Evolutionary conservation across 2,888 invertebrate genomes (phyloP).

Genomic region (Drosophila neoperkinsi): DNA sequence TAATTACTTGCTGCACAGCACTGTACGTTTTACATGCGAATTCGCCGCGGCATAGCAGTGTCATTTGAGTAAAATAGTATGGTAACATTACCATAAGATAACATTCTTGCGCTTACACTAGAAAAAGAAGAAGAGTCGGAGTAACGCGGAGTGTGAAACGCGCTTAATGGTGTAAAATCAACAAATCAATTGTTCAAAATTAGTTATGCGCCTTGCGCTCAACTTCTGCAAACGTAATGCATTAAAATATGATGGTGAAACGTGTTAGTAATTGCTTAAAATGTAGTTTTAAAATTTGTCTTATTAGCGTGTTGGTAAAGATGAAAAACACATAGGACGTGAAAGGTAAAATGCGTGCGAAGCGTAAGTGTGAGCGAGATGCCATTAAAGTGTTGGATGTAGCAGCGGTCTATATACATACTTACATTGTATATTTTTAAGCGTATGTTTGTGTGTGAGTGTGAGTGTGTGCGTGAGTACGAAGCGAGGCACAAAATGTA

Average conservation of each 20-base stretch:
- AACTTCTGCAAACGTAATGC: slow-evolving; percentile 45
- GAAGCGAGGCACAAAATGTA: slow-evolving; percentile 59
- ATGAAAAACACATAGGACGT: slow-evolving; percentile 71
- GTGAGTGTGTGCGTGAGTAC: slow-evolving; percentile 43
- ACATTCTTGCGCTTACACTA: slow-evolving; percentile 40
- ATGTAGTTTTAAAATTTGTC: slow-evolving; percentile 60
- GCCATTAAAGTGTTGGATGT: slow-evolving; percentile 69
- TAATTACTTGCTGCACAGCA: slow-evolving; percentile 1
- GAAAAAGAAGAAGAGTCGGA: slow-evolving; percentile 55
- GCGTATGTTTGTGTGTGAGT: slow-evolving; percentile 49
- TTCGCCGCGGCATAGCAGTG: slow-evolving; percentile 7
- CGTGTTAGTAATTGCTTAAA: slow-evolving; percentile 61
- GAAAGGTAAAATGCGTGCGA: slow-evolving; percentile 66
- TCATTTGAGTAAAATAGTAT: slow-evolving; percentile 30
- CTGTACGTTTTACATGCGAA: background rate
- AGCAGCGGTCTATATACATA: slow-evolving; percentile 72
- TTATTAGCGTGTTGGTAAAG: slow-evolving; percentile 77
- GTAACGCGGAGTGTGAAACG: slow-evolving; percentile 71
- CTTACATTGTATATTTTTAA: slow-evolving; percentile 60
- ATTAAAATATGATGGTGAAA: slow-evolving; percentile 61
- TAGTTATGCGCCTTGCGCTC: slow-evolving; percentile 39
- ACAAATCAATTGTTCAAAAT: slow-evolving; percentile 61
- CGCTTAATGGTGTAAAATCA: slow-evolving; percentile 70
- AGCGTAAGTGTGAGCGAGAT: slow-evolving; percentile 69
- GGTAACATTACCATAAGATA: slow-evolving; percentile 34